Base-by-base conservation (phyloP, 2,113 vertebrate genomes). In the Thamnaconus septentrionalis region DNA sequence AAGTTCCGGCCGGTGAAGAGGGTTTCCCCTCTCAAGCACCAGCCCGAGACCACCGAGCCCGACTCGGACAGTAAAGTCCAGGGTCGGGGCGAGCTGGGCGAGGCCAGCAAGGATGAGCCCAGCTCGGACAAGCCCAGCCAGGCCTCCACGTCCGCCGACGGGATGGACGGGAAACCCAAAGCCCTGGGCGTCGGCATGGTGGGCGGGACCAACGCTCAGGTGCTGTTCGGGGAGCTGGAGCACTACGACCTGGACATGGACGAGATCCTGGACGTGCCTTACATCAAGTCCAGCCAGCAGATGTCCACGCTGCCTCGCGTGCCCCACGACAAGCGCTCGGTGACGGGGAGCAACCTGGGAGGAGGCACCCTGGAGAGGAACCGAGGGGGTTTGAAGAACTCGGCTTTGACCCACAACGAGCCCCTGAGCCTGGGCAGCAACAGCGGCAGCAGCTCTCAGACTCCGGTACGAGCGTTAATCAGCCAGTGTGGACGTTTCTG, bases 201-300 rank as follows among this genome's bases (percentile, higher is more conserved):
- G 0, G 79, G 79, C 5, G 67, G 67, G 8, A 61, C 3, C 75
- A 69, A 71, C 74, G 60, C 79, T 0, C 81, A 77, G 61, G 72
- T 87, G 18, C 76, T 94, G 11, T 92, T 94, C 52, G 97, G 95
- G 0, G 96, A 99, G 68, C 90, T 98, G 86, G 97, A 99, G 65
- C 97, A 99, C 76, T 99, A 99, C 53, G 97, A 99, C 67, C 92
- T 99, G 61, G 96, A 99, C 89, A 98, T 99, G 97, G 97, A 99
- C 78, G 97, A 99, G 91, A 99, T 99, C 88, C 93, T 99, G 87
- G 97, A 98, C 41, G 97, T 99, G 90, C 96, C 97, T 81, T 99
- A 97, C 45, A 98, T 98, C 84, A 99, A 99, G 85, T 95, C 95
- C 82, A 96, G 78, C 61, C 96, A 96, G 56, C 96, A 96, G 76